A percentile compares a stretch with the other conserved stretches of the same genome.
phyloP scores from a whole-genome alignment of 2,797 vertebrate species.

The Oryzias dopingdopingensis region DNA sequence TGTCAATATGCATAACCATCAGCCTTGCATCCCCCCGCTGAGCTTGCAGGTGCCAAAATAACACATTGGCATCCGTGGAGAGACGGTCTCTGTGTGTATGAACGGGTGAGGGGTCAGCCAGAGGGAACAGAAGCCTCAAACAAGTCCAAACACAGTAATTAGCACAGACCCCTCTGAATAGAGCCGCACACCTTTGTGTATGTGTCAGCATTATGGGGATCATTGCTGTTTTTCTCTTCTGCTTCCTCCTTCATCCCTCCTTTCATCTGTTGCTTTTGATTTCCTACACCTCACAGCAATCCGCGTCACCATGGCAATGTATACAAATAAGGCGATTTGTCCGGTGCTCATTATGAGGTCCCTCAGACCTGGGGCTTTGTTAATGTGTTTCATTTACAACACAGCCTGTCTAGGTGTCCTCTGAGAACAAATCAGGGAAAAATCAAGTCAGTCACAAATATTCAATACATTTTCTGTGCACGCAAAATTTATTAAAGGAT shows the following conservation, averaged over 20 bases:
- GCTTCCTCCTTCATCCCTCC: constrained; percentile 3
- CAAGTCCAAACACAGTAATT: constrained; percentile 34
- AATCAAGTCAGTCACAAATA: neutral
- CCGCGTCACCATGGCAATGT: constrained; percentile 35
- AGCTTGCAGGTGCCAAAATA: constrained; percentile 40
- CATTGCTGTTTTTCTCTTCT: constrained; percentile 22
- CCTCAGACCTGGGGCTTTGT: constrained; percentile 1
- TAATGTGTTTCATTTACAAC: constrained; percentile 7
- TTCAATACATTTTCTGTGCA: too few species aligned
- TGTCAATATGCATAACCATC: constrained; percentile 62
- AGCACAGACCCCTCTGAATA: constrained; percentile 21
- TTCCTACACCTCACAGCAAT: neutral
- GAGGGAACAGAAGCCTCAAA: constrained; percentile 39
- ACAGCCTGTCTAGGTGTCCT: constrained; percentile 1
- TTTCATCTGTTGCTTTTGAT: constrained; percentile 32
- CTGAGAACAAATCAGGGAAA: constrained; percentile 4
- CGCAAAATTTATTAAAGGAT: too few species aligned
- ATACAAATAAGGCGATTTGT: constrained; percentile 27
- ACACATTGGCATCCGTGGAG: constrained; percentile 37
- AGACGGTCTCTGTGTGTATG: constrained; percentile 11
- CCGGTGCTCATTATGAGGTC: constrained; percentile 20
- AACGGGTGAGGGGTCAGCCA: constrained; percentile 21
- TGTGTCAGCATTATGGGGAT: constrained; percentile 10
- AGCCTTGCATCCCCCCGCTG: constrained; percentile 40
- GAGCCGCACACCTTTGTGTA: neutral